These are phyloP conservation scores for Caenorhabditis wallacei DNA, from an alignment of 2,888 invertebrate genomes.

Conservation along the genomic window DNA sequence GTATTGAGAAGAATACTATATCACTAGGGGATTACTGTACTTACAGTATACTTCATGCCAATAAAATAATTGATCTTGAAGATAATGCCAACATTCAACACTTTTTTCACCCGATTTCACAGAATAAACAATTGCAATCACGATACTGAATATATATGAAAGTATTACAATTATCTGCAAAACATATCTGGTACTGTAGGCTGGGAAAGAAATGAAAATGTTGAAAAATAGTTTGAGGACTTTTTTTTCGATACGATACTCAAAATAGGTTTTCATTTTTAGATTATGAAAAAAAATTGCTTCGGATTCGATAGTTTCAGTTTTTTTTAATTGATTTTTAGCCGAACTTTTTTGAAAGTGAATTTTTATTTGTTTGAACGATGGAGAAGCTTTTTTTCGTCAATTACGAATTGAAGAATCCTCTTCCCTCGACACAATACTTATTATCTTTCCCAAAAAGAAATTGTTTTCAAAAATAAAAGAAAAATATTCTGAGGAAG, in stretches of 20 bases:
- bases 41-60: slow-evolving; percentile 36
- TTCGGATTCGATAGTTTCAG: too few relatives aligned
- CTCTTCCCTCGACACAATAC: neutral
- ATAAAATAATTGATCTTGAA: slow-evolving; percentile 32
- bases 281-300: too few relatives aligned
- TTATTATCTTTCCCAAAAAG: neutral
- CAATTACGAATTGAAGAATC: too few relatives aligned
- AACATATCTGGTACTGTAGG: neutral
- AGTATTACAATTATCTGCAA: slow-evolving; percentile 14
- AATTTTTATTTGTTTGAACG: too few relatives aligned
- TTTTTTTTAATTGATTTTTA: too few relatives aligned
- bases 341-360: too few relatives aligned
- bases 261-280: too few relatives aligned
- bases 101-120: neutral
- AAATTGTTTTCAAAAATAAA: too few relatives aligned
- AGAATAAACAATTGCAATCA: neutral
- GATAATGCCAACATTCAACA: neutral
- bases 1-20: neutral
- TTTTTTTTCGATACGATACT: too few relatives aligned
- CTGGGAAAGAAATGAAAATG: neutral
- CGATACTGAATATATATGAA: slow-evolving; percentile 25
- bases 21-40: neutral
- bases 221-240: too few relatives aligned
- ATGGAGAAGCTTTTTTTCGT: too few relatives aligned
- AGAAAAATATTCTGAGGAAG: too few relatives aligned